Evolutionary conservation across 2,888 invertebrate genomes (phyloP).

Genomic region (Gasteruption jaculator): DNA sequence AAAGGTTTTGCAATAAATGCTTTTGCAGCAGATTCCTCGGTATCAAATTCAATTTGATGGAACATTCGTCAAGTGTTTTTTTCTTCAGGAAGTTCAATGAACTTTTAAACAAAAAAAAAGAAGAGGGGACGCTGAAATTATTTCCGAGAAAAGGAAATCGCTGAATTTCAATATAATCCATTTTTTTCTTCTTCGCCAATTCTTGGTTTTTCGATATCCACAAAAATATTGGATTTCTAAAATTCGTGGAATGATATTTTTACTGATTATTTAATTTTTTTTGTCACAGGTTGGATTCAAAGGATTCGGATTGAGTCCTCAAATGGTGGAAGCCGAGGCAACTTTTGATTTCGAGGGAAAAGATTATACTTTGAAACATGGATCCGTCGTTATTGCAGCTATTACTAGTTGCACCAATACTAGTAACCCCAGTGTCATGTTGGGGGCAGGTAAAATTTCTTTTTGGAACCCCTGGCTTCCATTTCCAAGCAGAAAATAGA

Average conservation of each 20-base stretch:
- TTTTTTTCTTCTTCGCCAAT: slow-evolving; percentile 10
- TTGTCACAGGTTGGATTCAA: slow-evolving; percentile 78
- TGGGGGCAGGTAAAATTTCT: slow-evolving; percentile 74
- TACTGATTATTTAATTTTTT: slow-evolving; percentile 7
- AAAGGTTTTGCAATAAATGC: too few species aligned
- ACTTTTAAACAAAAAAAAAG: too few species aligned
- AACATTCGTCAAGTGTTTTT: too few species aligned
- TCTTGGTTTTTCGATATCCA: slow-evolving; percentile 7
- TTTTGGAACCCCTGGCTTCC: not conserved
- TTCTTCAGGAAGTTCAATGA: too few species aligned
- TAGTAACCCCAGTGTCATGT: slow-evolving; percentile 96
- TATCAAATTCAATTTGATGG: too few species aligned
- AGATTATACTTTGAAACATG: slow-evolving; percentile 77
- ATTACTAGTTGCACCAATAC: slow-evolving; percentile 99
- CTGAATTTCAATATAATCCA: too few species aligned
- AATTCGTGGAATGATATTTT: not conserved
- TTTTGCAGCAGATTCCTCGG: too few species aligned
- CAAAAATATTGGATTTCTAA: not conserved
- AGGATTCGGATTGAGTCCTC: slow-evolving; percentile 75
- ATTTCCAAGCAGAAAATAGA: not conserved
- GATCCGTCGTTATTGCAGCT: slow-evolving; percentile 94
- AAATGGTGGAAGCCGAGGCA: slow-evolving; percentile 61
- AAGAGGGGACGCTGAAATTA: too few species aligned
- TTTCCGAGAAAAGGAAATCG: too few species aligned
- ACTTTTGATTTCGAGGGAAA: slow-evolving; percentile 79